These are phyloP conservation scores for Strigamia transsilvanica DNA, from an alignment of 2,888 invertebrate species.

Conservation along the genomic window DNA sequence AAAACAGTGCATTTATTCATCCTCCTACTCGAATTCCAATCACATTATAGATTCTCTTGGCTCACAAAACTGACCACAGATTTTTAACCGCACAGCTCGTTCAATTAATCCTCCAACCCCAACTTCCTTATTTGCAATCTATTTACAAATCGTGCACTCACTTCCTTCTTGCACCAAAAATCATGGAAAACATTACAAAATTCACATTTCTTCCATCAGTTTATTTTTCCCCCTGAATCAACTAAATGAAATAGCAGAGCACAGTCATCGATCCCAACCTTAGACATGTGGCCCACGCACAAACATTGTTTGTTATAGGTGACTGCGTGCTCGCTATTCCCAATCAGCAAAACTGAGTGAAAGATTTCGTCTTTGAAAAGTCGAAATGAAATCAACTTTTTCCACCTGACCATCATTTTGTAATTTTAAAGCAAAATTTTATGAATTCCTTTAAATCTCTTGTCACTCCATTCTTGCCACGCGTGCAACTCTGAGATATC, in stretches of 20 bases:
- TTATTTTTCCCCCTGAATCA: not conserved
- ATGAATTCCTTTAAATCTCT: too few species aligned
- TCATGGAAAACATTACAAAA: not conserved
- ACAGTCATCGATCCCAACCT: not conserved
- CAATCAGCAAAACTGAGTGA: not conserved
- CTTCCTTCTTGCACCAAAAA: not conserved
- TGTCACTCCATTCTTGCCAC: too few species aligned
- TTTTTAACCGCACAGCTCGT: not conserved
- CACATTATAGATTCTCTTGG: too few species aligned
- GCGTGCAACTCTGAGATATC: too few species aligned
- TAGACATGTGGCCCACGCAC: not conserved
- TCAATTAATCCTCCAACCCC: not conserved
- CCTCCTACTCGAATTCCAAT: too few species aligned
- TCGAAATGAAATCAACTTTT: too few species aligned
- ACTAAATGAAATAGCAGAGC: too few species aligned
- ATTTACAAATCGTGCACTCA: not conserved
- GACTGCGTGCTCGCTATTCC: not conserved
- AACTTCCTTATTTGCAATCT: not conserved
- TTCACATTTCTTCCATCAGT: not conserved
- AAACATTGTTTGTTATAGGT: not conserved
- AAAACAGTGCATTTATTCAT: too few species aligned
- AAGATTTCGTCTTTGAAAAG: too few species aligned
- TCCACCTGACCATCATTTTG: too few species aligned
- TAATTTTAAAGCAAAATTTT: too few species aligned
- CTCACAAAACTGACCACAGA: not conserved